These are phyloP conservation scores for Prunella strophiata DNA, from an alignment of 2,797 vertebrate species.

Conservation along the genomic window DNA sequence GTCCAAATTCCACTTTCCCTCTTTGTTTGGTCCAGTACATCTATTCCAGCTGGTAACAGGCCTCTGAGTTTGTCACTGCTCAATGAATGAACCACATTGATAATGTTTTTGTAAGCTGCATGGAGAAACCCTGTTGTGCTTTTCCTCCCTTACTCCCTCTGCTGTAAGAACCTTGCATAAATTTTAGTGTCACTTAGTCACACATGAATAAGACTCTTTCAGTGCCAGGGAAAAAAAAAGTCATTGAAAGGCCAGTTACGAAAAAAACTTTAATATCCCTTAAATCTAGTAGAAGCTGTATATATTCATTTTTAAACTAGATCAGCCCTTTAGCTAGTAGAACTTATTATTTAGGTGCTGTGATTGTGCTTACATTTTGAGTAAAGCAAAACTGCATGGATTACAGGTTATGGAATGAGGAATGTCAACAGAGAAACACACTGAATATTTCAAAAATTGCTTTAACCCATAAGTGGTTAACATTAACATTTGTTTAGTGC, in stretches of 20 bases:
- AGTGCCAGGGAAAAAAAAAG: neutral
- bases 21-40: neutral
- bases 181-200: slow-evolving; percentile 42
- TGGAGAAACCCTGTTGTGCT: slow-evolving; percentile 33
- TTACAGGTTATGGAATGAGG: neutral
- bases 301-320: neutral
- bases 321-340: neutral
- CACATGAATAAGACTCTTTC: slow-evolving; percentile 52
- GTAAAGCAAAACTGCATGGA: neutral
- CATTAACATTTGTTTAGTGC: slow-evolving; percentile 32
- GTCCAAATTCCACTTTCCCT: neutral
- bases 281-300: neutral
- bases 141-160: slow-evolving; percentile 38
- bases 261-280: neutral
- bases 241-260: neutral
- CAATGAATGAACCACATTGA: slow-evolving; percentile 30
- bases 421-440: neutral
- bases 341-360: neutral
- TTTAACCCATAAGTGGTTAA: slow-evolving; percentile 29
- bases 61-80: neutral
- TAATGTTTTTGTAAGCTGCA: neutral
- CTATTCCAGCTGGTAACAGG: neutral
- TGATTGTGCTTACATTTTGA: neutral
- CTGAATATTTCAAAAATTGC: slow-evolving; percentile 5
- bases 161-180: slow-evolving; percentile 33